phyloP scores from a whole-genome alignment of 1,140 invertebrate genomes.

The Glossosoma conforme region DNA sequence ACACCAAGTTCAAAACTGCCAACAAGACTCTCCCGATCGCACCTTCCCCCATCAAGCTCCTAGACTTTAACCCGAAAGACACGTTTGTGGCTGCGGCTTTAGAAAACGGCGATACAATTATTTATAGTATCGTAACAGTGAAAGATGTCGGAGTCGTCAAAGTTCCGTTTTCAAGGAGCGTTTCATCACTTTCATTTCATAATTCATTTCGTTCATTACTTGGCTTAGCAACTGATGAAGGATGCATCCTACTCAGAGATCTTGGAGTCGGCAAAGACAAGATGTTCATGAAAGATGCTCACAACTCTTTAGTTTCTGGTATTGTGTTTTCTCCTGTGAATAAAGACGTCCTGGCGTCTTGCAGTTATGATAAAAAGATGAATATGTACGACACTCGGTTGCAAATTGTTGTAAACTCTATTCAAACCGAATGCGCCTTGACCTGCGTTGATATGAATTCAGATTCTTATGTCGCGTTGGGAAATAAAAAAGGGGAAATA shows the following conservation, averaged over 20 bases:
- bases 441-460: conserved; percentile 43
- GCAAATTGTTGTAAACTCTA: conserved; percentile 42
- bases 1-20: conserved; percentile 44
- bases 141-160: conserved; percentile 43
- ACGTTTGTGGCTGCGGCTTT: conserved; percentile 43
- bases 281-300: conserved; percentile 44
- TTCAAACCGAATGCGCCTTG: conserved; percentile 40
- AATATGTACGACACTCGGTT: conserved; percentile 45
- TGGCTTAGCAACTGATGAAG: conserved; percentile 46
- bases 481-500: conserved; percentile 41
- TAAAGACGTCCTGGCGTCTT: conserved; percentile 44
- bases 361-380: conserved; percentile 46
- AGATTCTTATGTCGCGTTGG: conserved; percentile 43
- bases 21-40: conserved; percentile 43
- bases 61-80: conserved; percentile 49
- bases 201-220: conserved; percentile 42
- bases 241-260: conserved; percentile 44
- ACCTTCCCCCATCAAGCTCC: conserved; percentile 37
- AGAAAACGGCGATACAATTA: conserved; percentile 45
- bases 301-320: conserved; percentile 46
- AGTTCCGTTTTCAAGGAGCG: conserved; percentile 41
- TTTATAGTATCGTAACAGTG: conserved; percentile 44
- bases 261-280: conserved; percentile 46
- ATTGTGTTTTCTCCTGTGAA: conserved; percentile 45
- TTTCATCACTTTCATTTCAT: conserved; percentile 47